Evolutionary conservation across 1,140 invertebrate species (phyloP).

Genomic region (Scaptomyza montana): DNA sequence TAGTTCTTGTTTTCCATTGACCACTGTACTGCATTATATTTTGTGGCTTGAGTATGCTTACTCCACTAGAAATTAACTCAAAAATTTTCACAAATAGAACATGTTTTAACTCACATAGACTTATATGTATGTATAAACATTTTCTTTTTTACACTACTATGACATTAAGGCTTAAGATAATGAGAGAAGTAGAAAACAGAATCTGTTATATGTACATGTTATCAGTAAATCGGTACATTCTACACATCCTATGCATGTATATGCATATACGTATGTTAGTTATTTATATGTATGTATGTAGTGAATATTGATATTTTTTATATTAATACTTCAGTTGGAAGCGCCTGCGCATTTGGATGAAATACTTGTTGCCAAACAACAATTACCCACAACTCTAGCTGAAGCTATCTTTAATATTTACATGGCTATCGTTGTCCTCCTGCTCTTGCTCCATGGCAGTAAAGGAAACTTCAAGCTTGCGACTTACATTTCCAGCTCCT

Average conservation of each 20-base stretch:
- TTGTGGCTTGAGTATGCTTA: no score
- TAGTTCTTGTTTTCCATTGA: no score
- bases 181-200: no score
- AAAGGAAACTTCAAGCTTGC: conserved; percentile 52
- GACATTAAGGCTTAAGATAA: no score
- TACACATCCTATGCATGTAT: not conserved
- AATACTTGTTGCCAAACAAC: conserved; percentile 1
- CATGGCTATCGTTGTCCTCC: conserved; percentile 29
- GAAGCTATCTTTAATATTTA: conserved; percentile 17
- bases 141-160: no score
- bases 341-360: conserved; percentile 63
- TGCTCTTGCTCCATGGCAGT: not conserved
- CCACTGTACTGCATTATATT: no score
- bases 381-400: conserved; percentile 16
- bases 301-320: conserved; percentile 27
- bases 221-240: no score
- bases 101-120: no score
- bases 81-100: no score
- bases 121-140: no score
- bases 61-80: no score
- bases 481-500: conserved; percentile 19
- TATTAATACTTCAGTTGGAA: conserved; percentile 50
- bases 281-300: conserved; percentile 11
- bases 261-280: not conserved
- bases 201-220: not conserved